A percentile compares a stretch with the other conserved stretches of the same genome.
phyloP scores from a whole-genome alignment of 2,888 invertebrate genomes.

The Aelia acuminata region DNA sequence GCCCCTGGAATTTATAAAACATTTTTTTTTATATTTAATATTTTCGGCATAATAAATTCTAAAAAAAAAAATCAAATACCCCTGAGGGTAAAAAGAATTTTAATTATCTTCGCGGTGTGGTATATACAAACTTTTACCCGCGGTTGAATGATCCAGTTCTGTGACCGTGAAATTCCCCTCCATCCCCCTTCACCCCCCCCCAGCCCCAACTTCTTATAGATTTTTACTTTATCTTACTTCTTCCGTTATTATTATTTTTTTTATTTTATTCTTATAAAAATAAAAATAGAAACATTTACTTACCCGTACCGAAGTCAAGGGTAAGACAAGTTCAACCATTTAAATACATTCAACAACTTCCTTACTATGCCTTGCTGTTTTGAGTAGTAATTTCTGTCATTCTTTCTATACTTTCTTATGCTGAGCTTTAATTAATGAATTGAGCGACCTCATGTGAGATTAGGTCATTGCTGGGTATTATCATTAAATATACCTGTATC shows the following conservation, averaged over 20 bases:
- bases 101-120: not conserved
- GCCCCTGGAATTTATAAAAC: not conserved
- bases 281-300: too few species aligned
- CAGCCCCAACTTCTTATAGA: not conserved
- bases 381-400: too few species aligned
- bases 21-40: not conserved
- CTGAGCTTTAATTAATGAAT: too few species aligned
- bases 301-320: too few species aligned
- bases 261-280: too few species aligned
- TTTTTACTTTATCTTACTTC: not conserved
- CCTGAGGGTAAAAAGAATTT: conserved; percentile 22
- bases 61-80: not conserved
- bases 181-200: not conserved
- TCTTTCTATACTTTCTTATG: too few species aligned
- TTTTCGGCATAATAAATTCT: not conserved
- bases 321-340: too few species aligned
- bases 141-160: conserved; percentile 35
- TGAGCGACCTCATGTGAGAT: too few species aligned
- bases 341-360: too few species aligned
- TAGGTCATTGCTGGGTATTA: too few species aligned
- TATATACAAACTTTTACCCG: not conserved
- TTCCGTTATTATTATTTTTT: not conserved
- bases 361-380: too few species aligned
- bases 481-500: too few species aligned
- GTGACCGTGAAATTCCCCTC: conserved; percentile 30